Evolutionary conservation across 2,888 invertebrate genomes (phyloP), one percentile per base, ranked within the genome.

Genomic region (Rhagium mordax): DNA sequence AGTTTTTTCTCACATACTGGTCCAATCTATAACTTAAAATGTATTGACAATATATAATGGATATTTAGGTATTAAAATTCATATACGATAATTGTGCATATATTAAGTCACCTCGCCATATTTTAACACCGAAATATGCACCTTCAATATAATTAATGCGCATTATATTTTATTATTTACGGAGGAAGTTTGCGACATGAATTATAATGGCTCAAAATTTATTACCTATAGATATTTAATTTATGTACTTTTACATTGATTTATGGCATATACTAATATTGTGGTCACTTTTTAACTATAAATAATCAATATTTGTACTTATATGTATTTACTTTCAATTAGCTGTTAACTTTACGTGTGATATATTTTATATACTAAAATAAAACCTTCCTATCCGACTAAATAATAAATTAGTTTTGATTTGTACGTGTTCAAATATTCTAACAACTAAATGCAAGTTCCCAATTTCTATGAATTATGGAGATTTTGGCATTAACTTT

Each of bases 181-280:
- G 49, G 60, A 47, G 61, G 69, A 60, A 41, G 61, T 70, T 61
- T 53, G 24, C 49, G 51, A 18, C 49, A 51, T 61, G 51, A 51
- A 13, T 48, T 70, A 47, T n/a, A n/a, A n/a, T 20, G 24, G 27
- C 29, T 10, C n/a, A 7, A 53, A 70, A 70, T 70, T 70, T 69
- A 70, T 60, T 49, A 64, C 64, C 27, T 24, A 49, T 48, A 68
- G 64, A 64, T 70, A 70, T 59, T 57, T 33, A 65, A 70, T 55
- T 59, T 57, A 70, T 68, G 51, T 51, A 51, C 29, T 65, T 65
- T 65, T 51, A 29, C 49, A 21, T 51, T 65, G 64, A 65, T 65
- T 65, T 65, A 65, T 27, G 49, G 33, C 29, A 5, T 29, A 24
- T 29, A 27, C n/a, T 47, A 62, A 62, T 62, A 21, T 27, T 62